Conservation (phyloP, 2,113 vertebrate species). For the Falcunculus frontatus region DNA sequence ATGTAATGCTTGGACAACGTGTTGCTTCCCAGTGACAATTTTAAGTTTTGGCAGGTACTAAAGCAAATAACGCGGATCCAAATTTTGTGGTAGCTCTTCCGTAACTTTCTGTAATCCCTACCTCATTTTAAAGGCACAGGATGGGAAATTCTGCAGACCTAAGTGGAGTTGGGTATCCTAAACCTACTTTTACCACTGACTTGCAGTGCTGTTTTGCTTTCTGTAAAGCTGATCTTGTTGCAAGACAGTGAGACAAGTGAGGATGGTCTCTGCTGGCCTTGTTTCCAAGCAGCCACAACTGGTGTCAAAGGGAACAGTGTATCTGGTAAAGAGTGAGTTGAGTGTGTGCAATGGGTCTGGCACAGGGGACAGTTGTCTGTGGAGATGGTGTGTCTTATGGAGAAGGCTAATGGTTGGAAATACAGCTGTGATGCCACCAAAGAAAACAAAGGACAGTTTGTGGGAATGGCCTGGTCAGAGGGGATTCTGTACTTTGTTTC, state of each 20-base stretch:
- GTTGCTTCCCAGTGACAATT: background rate
- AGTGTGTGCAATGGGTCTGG: background rate
- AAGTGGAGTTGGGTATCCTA: background rate
- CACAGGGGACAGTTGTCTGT: background rate
- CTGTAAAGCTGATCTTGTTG: background rate
- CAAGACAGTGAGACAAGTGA: background rate
- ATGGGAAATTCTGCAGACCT: background rate
- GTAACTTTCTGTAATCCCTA: background rate
- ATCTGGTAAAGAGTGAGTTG: background rate
- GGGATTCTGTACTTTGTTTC: background rate
- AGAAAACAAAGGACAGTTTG: background rate
- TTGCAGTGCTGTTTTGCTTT: background rate
- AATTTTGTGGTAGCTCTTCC: background rate
- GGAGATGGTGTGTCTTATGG: background rate
- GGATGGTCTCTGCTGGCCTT: background rate
- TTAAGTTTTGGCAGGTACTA: background rate
- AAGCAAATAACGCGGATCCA: background rate
- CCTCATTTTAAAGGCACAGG: background rate
- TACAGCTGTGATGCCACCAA: background rate
- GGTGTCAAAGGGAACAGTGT: background rate
- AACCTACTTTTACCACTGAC: background rate
- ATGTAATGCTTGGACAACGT: background rate
- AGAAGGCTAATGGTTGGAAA: background rate
- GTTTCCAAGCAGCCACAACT: background rate
- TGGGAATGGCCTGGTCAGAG: background rate